Evolutionary conservation across 2,113 vertebrate species (phyloP).

Genomic region (Felis chaus): DNA sequence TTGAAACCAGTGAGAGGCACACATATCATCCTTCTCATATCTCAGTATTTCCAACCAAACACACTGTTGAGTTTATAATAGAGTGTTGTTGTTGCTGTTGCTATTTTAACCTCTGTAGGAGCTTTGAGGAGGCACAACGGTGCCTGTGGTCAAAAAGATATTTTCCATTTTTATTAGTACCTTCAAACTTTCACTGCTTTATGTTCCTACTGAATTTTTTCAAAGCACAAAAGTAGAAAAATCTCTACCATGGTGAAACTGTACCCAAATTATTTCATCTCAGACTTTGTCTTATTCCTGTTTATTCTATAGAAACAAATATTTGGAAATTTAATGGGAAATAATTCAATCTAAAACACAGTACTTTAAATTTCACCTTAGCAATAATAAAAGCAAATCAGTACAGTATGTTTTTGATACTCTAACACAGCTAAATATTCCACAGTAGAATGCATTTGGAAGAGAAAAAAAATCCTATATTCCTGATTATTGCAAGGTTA

Average conservation of each 20-base stretch:
- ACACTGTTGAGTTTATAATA: not conserved
- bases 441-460: constrained; percentile 56
- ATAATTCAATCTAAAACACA: constrained; percentile 23
- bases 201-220: not conserved
- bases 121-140: not conserved
- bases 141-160: not conserved
- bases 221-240: not conserved
- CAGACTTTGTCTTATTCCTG: not conserved
- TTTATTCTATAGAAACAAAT: constrained; percentile 13
- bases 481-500: not conserved
- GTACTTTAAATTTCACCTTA: constrained; percentile 35
- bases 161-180: constrained; percentile 24
- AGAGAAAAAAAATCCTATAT: constrained; percentile 60
- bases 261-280: constrained; percentile 14
- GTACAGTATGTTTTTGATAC: constrained; percentile 18
- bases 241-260: not conserved
- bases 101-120: not conserved
- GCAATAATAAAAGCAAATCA: constrained; percentile 5
- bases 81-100: not conserved
- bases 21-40: not conserved
- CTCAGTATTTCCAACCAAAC: not conserved
- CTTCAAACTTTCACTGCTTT: not conserved
- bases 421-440: constrained; percentile 55
- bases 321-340: not conserved
- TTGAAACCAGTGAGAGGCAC: not conserved